Percentiles rank a stretch among this genome's conserved stretches.
Conservation (phyloP, 2,797 vertebrate genomes). For the Liparis tanakae region DNA sequence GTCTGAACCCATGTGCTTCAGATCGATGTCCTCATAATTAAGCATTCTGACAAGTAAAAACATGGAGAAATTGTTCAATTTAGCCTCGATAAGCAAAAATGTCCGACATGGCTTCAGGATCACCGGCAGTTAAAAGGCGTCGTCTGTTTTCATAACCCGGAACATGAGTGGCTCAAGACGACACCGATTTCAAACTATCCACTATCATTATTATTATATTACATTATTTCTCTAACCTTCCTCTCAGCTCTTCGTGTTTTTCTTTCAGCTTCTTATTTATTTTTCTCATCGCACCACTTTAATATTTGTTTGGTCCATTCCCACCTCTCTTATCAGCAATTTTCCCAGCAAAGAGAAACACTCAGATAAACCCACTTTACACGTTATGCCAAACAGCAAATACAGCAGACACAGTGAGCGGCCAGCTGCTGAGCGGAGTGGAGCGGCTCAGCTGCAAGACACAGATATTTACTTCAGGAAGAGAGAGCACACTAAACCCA, state of each 20-base stretch:
- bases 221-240: background rate
- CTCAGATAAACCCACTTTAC: background rate
- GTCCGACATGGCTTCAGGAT: background rate
- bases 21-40: background rate
- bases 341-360: background rate
- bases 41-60: background rate
- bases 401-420: background rate
- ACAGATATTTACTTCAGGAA: background rate
- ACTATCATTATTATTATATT: background rate
- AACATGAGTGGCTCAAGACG: background rate
- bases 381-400: background rate
- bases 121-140: background rate
- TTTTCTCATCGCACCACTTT: background rate
- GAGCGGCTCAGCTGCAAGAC: background rate
- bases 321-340: background rate
- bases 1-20: background rate
- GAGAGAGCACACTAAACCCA: too few relatives aligned
- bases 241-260: background rate
- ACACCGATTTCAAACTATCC: background rate
- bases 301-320: background rate
- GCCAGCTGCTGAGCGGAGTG: background rate
- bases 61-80: background rate
- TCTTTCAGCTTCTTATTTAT: background rate
- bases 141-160: background rate
- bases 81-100: background rate